Conservation (phyloP, 2,797 vertebrate genomes). For the Onychomys torridus region DNA sequence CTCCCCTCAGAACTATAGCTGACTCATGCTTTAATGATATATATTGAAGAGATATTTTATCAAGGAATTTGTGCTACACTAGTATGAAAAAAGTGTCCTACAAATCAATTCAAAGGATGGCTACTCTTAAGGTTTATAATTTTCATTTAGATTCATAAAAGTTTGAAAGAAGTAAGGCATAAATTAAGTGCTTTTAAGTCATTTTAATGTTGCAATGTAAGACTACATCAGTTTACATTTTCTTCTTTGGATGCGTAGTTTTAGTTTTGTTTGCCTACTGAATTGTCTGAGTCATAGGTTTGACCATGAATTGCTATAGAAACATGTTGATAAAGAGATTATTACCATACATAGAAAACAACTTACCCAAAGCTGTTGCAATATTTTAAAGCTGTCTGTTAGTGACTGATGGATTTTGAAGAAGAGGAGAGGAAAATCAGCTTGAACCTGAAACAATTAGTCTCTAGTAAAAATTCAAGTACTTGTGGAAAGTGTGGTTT, state of each 20-base stretch:
- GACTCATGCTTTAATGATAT: neutral
- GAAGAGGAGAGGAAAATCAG: neutral
- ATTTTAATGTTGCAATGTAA: neutral
- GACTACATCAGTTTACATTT: neutral
- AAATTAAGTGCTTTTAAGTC: neutral
- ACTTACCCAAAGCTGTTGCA: neutral
- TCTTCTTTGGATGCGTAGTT: neutral
- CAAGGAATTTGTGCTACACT: neutral
- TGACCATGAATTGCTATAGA: neutral
- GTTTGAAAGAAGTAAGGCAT: conserved; percentile 18
- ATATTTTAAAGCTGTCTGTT: neutral
- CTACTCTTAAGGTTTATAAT: conserved; percentile 18
- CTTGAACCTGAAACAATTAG: conserved; percentile 23
- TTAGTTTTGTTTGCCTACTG: neutral
- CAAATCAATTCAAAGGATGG: neutral
- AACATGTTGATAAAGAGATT: neutral
- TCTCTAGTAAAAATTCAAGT: neutral
- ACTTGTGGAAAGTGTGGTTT: neutral
- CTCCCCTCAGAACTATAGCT: neutral
- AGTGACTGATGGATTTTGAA: neutral
- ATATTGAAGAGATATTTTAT: neutral
- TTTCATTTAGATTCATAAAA: neutral
- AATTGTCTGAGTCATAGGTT: neutral
- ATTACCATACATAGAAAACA: neutral
- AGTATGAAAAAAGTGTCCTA: neutral